phyloP scores from a whole-genome alignment of 1,140 invertebrate species.

The Mactra quadrangularis region DNA sequence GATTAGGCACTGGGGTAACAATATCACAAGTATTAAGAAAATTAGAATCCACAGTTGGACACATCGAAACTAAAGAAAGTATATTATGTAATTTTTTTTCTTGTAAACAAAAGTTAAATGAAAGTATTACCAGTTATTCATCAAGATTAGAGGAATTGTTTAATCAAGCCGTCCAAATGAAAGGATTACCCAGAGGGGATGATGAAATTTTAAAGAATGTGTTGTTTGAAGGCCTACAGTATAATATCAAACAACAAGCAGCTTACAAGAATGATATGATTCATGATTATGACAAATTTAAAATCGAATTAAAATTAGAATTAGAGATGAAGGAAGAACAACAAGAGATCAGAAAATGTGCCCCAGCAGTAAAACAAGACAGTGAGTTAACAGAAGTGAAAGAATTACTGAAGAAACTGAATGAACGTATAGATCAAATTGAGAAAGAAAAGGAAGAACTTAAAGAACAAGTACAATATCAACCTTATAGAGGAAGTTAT shows the following conservation, averaged over 20 bases:
- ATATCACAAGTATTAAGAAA: constrained; percentile 3
- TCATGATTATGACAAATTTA: constrained; percentile 24
- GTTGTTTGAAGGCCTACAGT: not conserved
- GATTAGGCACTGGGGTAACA: not conserved
- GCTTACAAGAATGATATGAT: constrained; percentile 7
- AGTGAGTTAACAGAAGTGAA: not conserved
- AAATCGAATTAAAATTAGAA: constrained; percentile 24
- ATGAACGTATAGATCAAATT: not conserved
- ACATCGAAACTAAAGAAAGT: not conserved
- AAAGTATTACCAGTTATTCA: not conserved
- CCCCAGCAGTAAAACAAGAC: not conserved
- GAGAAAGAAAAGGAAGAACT: not conserved
- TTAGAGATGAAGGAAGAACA: not conserved
- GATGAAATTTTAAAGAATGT: constrained; percentile 9
- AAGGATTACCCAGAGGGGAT: not conserved
- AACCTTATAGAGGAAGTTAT: not conserved
- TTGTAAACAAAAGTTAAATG: not conserved
- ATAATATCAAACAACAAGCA: not conserved
- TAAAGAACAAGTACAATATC: not conserved
- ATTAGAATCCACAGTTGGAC: constrained; percentile 18
- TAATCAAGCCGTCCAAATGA: constrained; percentile 6
- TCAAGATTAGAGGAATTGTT: constrained; percentile 27
- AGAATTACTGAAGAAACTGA: not conserved
- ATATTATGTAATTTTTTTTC: constrained; percentile 14
- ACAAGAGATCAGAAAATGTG: too few relatives aligned